Evolutionary conservation across 2,113 vertebrate species (phyloP).

Genomic region (Cephalopholis sonnerati): DNA sequence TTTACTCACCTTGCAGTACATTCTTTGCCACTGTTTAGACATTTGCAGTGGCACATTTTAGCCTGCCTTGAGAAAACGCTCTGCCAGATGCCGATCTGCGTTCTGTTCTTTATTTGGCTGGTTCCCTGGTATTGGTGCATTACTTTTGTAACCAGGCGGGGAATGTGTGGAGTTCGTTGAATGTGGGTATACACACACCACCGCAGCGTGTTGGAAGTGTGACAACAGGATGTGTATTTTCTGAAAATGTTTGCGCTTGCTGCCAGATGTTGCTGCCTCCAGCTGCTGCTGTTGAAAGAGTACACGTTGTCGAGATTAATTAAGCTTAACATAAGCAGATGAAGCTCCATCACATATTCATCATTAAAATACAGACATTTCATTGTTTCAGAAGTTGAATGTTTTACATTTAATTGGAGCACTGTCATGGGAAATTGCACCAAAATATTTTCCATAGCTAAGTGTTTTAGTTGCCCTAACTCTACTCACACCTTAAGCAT

Average conservation of each 20-base stretch:
- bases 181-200: neutral
- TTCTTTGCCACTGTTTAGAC: neutral
- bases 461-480: too few relatives aligned
- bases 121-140: neutral
- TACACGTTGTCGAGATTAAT: slow-evolving; percentile 29
- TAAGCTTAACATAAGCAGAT: slow-evolving; percentile 6
- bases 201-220: neutral
- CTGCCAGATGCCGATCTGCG: too few relatives aligned
- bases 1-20: neutral
- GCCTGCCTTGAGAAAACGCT: neutral
- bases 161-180: neutral
- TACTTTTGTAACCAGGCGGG: neutral
- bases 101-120: neutral
- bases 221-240: neutral
- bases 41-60: neutral
- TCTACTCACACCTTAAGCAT: too few relatives aligned
- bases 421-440: too few relatives aligned
- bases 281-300: neutral
- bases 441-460: too few relatives aligned
- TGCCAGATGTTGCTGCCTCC: slow-evolving; percentile 39
- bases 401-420: too few relatives aligned
- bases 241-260: neutral
- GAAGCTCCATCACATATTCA: neutral
- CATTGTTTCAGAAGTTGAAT: neutral
- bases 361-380: neutral